Percentiles rank a stretch among this genome's conserved stretches.
These are phyloP conservation scores for Thereva nobilitata DNA, from an alignment of 2,888 invertebrate genomes.

Conservation along the genomic window DNA sequence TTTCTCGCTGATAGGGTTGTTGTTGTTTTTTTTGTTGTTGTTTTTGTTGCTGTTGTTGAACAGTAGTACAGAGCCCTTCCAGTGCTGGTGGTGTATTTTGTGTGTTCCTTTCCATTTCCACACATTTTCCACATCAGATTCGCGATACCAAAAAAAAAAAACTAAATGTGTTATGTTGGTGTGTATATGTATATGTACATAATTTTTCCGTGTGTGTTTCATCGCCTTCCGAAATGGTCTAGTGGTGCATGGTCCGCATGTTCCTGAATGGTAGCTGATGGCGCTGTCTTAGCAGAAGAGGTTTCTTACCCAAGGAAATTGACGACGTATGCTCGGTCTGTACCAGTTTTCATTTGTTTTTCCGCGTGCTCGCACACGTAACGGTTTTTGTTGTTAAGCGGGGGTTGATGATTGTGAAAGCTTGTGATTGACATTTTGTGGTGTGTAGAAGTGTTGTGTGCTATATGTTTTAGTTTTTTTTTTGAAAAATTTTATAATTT, in stretches of 20 bases:
- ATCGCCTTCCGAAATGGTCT: slow-evolving; percentile 11
- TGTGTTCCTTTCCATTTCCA: neutral
- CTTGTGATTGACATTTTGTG: slow-evolving; percentile 14
- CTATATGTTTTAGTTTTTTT: too few species aligned
- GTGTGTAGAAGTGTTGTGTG: slow-evolving; percentile 1
- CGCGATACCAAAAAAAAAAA: neutral
- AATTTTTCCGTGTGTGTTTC: neutral
- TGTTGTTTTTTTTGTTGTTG: too few species aligned
- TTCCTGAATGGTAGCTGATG: slow-evolving; percentile 18
- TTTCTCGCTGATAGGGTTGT: too few species aligned
- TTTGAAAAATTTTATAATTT: too few species aligned
- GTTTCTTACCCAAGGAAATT: slow-evolving; percentile 27
- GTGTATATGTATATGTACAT: neutral
- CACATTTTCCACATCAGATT: neutral
- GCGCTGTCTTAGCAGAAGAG: slow-evolving; percentile 15
- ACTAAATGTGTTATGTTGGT: neutral
- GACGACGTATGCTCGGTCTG: slow-evolving; percentile 26
- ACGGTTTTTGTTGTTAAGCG: slow-evolving; percentile 37
- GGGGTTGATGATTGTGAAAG: neutral
- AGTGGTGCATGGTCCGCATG: slow-evolving; percentile 27
- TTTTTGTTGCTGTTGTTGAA: too few species aligned
- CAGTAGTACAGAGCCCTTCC: too few species aligned
- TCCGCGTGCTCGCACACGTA: slow-evolving; percentile 60
- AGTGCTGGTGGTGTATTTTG: too few species aligned
- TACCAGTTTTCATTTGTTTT: slow-evolving; percentile 60